Base-by-base conservation (phyloP, 92 coral and sea anemone genomes). In the Actinostola sp. region DNA sequence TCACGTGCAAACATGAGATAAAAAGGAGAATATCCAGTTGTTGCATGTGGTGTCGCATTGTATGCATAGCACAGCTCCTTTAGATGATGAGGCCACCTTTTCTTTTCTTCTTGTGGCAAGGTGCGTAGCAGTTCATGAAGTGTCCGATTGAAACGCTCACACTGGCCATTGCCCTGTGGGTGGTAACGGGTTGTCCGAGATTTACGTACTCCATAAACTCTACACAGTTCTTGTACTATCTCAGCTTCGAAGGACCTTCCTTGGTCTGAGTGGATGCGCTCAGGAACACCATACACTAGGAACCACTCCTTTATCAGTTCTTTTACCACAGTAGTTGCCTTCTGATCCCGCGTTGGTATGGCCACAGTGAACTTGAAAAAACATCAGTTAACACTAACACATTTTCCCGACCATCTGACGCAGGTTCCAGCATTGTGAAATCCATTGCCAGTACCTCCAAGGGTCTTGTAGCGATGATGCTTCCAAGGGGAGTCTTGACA, bases 81-180 rank as follows among this genome's bases (percentile, higher is more conserved):
- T 11, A 88, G 84, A 72, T 88, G 85, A n/a, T 88, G 80, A 15
- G 89, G 79, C 93, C 93, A 88, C 33, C 77, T 66, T 63, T 72
- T 24, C 61, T 78, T 68, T 51, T 65, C 62, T 25, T 70, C 42
- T 1, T 71, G 50, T 11, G 92, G 77, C 33, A 77, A 38, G 10
- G 84, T 82, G 43, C 87, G 27, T 27, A 86, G 68, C 2, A 86
- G 67, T 2, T 87, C 88, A 50, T 87, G 92, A 0, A 87, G 77
- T 16, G 92, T 82, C 9, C 82, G 68, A 46, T 82, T 87, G 54
- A 74, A 87, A 8, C 92, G 28, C 75, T 77, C 85, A 36, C 92
- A 87, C 79, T 77, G 92, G 20, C 84, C 92, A 38, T 87, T 82
- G 0, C 88, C 88, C 56, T 77, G 61, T 8, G 89, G 86, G 61